These are phyloP conservation scores for Tachuris rubrigastra DNA, from an alignment of 2,113 vertebrate genomes.

Conservation along the genomic window DNA sequence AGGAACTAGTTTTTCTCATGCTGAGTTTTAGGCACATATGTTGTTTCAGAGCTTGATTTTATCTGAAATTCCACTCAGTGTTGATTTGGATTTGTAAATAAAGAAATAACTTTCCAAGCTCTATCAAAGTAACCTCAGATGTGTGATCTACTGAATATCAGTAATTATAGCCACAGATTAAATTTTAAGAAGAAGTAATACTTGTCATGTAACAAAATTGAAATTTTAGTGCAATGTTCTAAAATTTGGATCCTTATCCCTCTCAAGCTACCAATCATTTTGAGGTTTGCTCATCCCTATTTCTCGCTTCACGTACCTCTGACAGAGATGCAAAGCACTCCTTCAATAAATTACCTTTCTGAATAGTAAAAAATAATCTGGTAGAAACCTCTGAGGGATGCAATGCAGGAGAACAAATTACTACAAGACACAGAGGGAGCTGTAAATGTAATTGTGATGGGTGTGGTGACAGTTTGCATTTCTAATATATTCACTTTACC, in stretches of 20 bases:
- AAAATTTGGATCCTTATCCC: slow-evolving; percentile 17
- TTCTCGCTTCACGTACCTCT: slow-evolving; percentile 23
- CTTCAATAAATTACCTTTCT: slow-evolving; percentile 61
- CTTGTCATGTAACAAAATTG: neutral
- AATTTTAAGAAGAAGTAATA: neutral
- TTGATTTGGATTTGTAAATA: slow-evolving; percentile 7
- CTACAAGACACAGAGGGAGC: slow-evolving; percentile 57
- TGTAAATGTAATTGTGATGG: slow-evolving; percentile 60
- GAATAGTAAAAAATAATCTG: slow-evolving; percentile 59
- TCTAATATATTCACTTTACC: slow-evolving; percentile 28
- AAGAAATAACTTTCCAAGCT: neutral
- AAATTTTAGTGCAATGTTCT: neutral
- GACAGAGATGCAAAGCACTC: slow-evolving; percentile 37
- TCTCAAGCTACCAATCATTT: slow-evolving; percentile 33
- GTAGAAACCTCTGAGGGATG: slow-evolving; percentile 41
- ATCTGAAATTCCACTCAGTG: neutral
- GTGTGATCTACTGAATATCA: neutral
- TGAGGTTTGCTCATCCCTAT: neutral
- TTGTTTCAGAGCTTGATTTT: neutral
- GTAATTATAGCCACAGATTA: slow-evolving; percentile 1
- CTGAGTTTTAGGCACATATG: neutral
- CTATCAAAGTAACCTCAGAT: neutral
- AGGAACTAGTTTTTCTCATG: neutral
- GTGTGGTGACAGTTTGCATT: slow-evolving; percentile 52
- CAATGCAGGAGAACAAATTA: slow-evolving; percentile 33